Conservation (phyloP, 2,797 vertebrate species). For the Microcaecilia unicolor region DNA sequence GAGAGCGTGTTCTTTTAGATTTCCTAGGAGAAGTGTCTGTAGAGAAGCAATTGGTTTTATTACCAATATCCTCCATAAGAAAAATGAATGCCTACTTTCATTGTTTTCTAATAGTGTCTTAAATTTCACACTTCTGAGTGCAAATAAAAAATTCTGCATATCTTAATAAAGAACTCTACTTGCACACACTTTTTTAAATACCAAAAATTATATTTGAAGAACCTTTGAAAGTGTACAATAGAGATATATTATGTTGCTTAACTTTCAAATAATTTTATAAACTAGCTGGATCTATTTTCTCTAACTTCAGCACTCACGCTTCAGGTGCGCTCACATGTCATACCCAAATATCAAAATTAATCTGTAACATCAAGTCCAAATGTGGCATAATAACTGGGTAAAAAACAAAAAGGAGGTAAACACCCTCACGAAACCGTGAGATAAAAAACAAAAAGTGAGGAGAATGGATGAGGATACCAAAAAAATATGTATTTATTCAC, state of each 20-base stretch:
- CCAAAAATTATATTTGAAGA: not conserved
- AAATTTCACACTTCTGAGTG: constrained; percentile 7
- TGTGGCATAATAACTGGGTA: too few relatives aligned
- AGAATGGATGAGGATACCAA: too few relatives aligned
- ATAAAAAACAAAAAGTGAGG: too few relatives aligned
- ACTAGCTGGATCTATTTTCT: too few relatives aligned
- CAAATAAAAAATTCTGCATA: constrained; percentile 10
- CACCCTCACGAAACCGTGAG: too few relatives aligned
- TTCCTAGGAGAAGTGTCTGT: constrained; percentile 16
- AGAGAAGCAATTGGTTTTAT: constrained; percentile 16
- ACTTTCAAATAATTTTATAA: too few relatives aligned
- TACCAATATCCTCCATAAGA: not conserved
- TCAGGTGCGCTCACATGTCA: too few relatives aligned
- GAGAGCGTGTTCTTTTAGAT: constrained; percentile 17
- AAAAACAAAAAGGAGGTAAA: too few relatives aligned
- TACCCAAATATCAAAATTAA: too few relatives aligned
- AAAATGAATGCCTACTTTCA: not conserved
- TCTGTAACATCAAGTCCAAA: too few relatives aligned
- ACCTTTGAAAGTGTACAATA: not conserved
- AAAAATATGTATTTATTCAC: too few relatives aligned
- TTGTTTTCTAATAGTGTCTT: not conserved
- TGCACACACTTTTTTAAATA: constrained; percentile 5
- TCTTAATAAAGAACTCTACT: not conserved
- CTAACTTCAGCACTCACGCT: too few relatives aligned
- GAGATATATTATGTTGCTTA: not conserved